Base-by-base conservation (phyloP, 2,797 vertebrate species). In the Phoeniculus purpureus region DNA sequence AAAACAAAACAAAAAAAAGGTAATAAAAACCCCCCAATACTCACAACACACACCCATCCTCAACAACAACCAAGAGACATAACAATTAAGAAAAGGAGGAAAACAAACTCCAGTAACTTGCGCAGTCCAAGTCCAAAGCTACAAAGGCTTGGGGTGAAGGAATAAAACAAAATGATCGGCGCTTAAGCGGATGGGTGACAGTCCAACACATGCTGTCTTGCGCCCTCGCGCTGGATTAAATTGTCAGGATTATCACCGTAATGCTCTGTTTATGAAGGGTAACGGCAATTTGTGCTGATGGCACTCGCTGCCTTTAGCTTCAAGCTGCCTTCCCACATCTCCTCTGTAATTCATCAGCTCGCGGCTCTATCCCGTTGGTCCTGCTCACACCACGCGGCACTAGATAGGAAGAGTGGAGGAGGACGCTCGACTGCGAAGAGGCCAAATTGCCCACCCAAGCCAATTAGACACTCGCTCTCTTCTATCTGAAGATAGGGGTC, bases 251-350 rank as follows among this genome's bases (percentile, higher is more conserved):
- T 97, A 98, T 98, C 97, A 98, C 85, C 96, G 68, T 93, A 94
- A 98, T 95, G 97, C 97, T 97, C 96, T 94, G 97, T 96, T 98
- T 98, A 97, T 94, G 92, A 95, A 92, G 96, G 96, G 97, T 97
- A 97, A 97, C 75, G 26, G 97, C 98, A 97, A 98, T 98, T 93
- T 97, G 81, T 91, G 95, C 85, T 97, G 98, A 98, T 97, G 98
- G 98, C 97, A 97, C 98, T 98, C 89, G 96, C 97, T 95, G 98
- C 97, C 95, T 97, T 97, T 92, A 97, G 98, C 97, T 95, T 87
- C 97, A 67, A 98, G 97, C 98, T 98, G 99, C 98, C 98, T 98
- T 96, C 96, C 97, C 85, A 94, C 96, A 98, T 98, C 97, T 98
- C 27, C 96, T 96, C 97, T 95, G 97, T 93, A 98, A 98, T 98